A percentile compares a stretch with the other conserved stretches of the same genome.
Evolutionary conservation across 2,888 invertebrate species (phyloP).

Genomic region (Lasius fuliginosus): DNA sequence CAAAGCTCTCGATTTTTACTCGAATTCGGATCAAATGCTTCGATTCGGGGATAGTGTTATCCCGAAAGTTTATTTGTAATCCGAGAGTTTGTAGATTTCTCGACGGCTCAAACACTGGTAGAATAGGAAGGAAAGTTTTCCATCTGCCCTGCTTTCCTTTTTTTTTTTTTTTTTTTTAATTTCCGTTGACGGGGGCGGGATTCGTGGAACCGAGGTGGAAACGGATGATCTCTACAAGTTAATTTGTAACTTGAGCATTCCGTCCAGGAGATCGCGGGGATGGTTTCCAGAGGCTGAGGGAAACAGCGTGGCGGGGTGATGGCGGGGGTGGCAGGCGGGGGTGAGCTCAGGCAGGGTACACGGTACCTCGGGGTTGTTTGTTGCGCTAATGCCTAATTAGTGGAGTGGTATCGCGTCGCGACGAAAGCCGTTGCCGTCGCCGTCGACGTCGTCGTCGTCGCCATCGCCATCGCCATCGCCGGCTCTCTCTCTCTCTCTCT

Average conservation of each 20-base stretch:
- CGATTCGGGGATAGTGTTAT: not conserved
- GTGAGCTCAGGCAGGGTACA: conserved; percentile 64
- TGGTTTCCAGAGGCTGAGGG: conserved; percentile 70
- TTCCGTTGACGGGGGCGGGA: conserved; percentile 60
- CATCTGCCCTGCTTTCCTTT: not conserved
- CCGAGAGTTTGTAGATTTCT: not conserved
- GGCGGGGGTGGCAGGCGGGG: conserved; percentile 34
- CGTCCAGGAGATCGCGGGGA: conserved; percentile 72
- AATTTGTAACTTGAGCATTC: conserved; percentile 85
- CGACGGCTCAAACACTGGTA: not conserved
- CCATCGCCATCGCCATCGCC: conserved; percentile 5
- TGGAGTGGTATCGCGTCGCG: conserved; percentile 83
- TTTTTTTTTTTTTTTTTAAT: conserved; percentile 53
- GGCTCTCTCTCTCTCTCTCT: conserved; percentile 52
- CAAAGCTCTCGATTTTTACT: not conserved
- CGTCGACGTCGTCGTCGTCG: conserved; percentile 45
- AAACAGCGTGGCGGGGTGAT: conserved; percentile 54
- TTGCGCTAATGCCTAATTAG: conserved; percentile 86
- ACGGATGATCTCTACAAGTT: conserved; percentile 84
- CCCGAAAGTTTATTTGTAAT: conserved; percentile 27
- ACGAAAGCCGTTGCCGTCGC: conserved; percentile 73
- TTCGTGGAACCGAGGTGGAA: conserved; percentile 77
- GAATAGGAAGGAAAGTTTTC: not conserved
- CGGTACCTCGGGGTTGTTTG: conserved; percentile 83
- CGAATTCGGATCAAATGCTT: not conserved